Evolutionary conservation across 2,888 invertebrate species (phyloP).

Genomic region (Cheilosia scutellata): DNA sequence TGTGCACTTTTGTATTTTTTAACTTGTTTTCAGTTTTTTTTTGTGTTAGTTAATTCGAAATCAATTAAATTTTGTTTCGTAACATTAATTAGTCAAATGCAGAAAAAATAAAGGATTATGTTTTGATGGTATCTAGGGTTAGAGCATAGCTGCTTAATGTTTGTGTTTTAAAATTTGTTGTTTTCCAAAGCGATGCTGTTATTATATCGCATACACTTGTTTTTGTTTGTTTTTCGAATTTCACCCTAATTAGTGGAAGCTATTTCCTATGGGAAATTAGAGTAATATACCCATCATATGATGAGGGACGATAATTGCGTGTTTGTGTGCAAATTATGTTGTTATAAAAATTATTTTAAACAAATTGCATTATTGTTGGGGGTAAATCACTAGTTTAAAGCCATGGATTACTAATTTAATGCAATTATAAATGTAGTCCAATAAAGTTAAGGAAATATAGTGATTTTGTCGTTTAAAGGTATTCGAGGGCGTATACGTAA

Average conservation of each 20-base stretch:
- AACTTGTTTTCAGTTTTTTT: neutral
- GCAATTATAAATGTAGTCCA: neutral
- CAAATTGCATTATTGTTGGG: conserved; percentile 9
- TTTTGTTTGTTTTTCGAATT: conserved; percentile 42
- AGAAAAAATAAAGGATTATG: too few species aligned
- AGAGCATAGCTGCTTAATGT: neutral
- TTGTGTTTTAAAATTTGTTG: conserved; percentile 5
- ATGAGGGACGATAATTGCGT: neutral
- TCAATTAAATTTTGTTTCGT: conserved; percentile 68
- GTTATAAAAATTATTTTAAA: neutral
- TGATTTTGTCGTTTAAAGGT: neutral
- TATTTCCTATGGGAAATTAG: conserved; percentile 60
- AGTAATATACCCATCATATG: conserved; percentile 6
- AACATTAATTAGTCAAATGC: conserved; percentile 30
- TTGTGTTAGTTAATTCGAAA: conserved; percentile 39
- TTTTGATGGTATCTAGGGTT: too few species aligned
- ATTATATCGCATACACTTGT: conserved; percentile 33
- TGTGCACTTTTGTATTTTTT: conserved; percentile 17
- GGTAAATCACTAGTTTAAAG: neutral
- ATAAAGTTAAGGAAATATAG: neutral
- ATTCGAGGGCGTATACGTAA: neutral
- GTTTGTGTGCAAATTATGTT: conserved; percentile 5
- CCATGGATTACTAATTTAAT: conserved; percentile 2
- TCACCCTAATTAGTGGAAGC: conserved; percentile 52
- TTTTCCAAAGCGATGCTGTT: conserved; percentile 3